Evolutionary conservation across 2,888 invertebrate species (phyloP).

Genomic region (Mesorhabditis belari): DNA sequence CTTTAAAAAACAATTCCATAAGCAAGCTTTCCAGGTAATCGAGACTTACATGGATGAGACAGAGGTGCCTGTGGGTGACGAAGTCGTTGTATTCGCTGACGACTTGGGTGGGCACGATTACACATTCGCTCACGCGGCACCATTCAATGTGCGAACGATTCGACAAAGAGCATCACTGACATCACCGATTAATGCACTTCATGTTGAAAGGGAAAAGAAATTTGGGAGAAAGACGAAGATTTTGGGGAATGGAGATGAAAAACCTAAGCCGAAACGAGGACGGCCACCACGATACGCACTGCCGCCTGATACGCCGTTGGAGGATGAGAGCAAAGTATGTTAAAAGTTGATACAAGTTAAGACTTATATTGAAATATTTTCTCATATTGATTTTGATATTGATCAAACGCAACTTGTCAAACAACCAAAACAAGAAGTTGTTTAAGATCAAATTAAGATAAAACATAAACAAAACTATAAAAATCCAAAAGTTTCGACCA

Average conservation of each 20-base stretch:
- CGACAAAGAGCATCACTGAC: neutral
- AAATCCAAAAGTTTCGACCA: neutral
- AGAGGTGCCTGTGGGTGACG: neutral
- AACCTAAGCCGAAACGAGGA: neutral
- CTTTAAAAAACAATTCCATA: too few relatives aligned
- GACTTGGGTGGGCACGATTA: neutral
- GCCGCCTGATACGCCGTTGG: neutral
- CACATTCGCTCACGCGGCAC: neutral
- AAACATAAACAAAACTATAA: too few relatives aligned
- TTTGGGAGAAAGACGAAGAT: neutral
- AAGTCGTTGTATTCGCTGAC: neutral
- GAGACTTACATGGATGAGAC: neutral
- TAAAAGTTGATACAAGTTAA: too few relatives aligned
- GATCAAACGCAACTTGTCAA: too few relatives aligned
- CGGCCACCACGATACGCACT: neutral
- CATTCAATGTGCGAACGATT: neutral
- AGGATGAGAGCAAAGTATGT: too few relatives aligned
- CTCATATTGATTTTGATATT: too few relatives aligned
- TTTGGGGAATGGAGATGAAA: too few relatives aligned
- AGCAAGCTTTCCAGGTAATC: too few relatives aligned
- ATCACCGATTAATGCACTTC: neutral
- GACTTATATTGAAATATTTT: too few relatives aligned
- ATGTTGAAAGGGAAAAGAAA: neutral
- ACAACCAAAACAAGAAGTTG: too few relatives aligned
- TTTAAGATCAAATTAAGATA: too few relatives aligned